Evolutionary conservation across 1,140 invertebrate species (phyloP).

Genomic region (Dendrolimus punctatus): DNA sequence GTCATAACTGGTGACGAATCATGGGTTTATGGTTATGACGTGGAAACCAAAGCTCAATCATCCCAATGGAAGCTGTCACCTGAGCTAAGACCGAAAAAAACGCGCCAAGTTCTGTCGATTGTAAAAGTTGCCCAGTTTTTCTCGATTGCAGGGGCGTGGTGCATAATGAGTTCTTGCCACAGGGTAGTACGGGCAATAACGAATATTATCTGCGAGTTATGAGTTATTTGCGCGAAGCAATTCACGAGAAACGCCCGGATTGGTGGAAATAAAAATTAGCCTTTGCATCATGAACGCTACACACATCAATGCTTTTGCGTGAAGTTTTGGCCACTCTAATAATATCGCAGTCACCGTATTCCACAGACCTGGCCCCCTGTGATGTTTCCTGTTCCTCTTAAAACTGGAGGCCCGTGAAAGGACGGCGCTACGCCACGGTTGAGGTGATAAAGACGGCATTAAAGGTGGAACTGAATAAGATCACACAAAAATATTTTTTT

Average conservation of each 20-base stretch:
- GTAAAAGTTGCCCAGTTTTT: slow-evolving; percentile 24
- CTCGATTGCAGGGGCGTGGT: slow-evolving; percentile 25
- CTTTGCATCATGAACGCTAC: slow-evolving; percentile 7
- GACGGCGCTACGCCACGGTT: slow-evolving; percentile 14
- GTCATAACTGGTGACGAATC: slow-evolving; percentile 30
- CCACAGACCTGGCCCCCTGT: slow-evolving; percentile 12
- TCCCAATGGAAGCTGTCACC: slow-evolving; percentile 22
- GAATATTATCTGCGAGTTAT: slow-evolving; percentile 25
- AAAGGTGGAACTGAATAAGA: slow-evolving; percentile 18
- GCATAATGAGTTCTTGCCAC: slow-evolving; percentile 33
- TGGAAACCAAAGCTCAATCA: slow-evolving; percentile 31
- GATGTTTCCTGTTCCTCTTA: slow-evolving; percentile 15
- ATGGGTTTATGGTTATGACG: slow-evolving; percentile 22
- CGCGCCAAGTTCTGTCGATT: slow-evolving; percentile 11
- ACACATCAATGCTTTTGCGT: slow-evolving; percentile 11
- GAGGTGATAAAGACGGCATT: slow-evolving; percentile 17
- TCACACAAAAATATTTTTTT: slow-evolving; percentile 13
- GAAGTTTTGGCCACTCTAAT: slow-evolving; percentile 13
- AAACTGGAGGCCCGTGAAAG: slow-evolving; percentile 17
- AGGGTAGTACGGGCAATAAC: slow-evolving; percentile 34
- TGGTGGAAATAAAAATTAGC: slow-evolving; percentile 13
- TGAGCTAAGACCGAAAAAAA: slow-evolving; percentile 17
- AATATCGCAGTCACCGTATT: slow-evolving; percentile 14
- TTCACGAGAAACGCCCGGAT: slow-evolving; percentile 11
- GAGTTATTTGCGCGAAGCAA: slow-evolving; percentile 28